Percentiles rank a stretch among this genome's conserved stretches.
Conservation (phyloP, 2,888 invertebrate species). For the Polydesmus complanatus region DNA sequence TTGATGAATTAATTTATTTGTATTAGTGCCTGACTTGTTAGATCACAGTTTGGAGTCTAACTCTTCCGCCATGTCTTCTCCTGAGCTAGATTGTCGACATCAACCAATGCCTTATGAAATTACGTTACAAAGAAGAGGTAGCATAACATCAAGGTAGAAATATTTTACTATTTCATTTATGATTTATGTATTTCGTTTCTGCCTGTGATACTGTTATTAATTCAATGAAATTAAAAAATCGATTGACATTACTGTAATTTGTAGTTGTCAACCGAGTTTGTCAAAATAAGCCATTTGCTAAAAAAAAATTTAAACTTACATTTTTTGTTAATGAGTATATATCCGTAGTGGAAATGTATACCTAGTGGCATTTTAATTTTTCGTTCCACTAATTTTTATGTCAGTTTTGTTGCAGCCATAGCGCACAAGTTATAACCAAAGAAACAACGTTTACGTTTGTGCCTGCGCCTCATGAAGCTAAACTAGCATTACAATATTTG, state of each 20-base stretch:
- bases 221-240: not conserved
- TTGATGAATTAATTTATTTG: no score
- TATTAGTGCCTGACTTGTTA: constrained; percentile 18
- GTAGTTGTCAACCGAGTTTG: no score
- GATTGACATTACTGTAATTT: not conserved
- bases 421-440: constrained; percentile 8
- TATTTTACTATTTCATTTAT: not conserved
- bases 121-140: not conserved
- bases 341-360: no score
- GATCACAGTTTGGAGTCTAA: constrained; percentile 19
- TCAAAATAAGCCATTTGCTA: not conserved
- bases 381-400: no score
- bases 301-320: no score
- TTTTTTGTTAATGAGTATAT: no score
- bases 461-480: constrained; percentile 7
- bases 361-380: no score
- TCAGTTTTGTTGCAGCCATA: not conserved
- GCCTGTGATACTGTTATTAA: not conserved
- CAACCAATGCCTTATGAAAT: constrained; percentile 2
- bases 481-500: constrained; percentile 4
- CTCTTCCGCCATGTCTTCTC: constrained; percentile 15
- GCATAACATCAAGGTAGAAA: constrained; percentile 6
- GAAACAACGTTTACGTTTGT: constrained; percentile 13
- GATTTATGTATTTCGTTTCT: not conserved
- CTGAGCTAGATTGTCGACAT: constrained; percentile 1